Percentiles rank a stretch among this genome's conserved stretches.
phyloP scores from a whole-genome alignment of 2,797 vertebrate genomes.

The Acestrorhynchus altus region DNA sequence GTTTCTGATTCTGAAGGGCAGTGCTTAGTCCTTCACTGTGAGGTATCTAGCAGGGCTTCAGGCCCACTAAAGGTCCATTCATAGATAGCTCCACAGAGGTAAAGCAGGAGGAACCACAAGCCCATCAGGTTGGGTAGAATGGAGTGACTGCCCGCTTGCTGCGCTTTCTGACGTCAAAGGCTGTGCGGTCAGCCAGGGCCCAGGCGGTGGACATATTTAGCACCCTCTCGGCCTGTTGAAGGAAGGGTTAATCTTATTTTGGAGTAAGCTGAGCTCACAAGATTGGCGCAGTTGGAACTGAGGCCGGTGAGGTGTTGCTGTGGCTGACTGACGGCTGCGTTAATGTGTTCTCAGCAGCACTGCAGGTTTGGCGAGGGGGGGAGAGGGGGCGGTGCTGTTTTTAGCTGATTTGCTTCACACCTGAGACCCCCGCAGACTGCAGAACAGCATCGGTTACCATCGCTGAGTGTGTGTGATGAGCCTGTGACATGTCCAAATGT shows the following conservation, averaged over 20 bases:
- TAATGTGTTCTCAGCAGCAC: slow-evolving; percentile 18
- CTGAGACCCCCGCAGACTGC: slow-evolving; percentile 19
- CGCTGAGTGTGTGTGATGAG: slow-evolving; percentile 1
- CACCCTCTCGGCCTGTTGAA: slow-evolving; percentile 27
- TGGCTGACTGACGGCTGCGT: slow-evolving; percentile 27
- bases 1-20: too few relatives aligned
- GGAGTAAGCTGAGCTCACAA: slow-evolving; percentile 48
- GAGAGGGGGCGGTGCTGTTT: background rate
- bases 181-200: slow-evolving; percentile 24
- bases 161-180: slow-evolving; percentile 53
- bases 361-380: background rate
- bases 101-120: slow-evolving; percentile 36
- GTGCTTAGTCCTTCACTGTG: background rate
- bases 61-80: background rate
- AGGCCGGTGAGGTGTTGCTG: background rate
- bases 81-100: slow-evolving; percentile 12
- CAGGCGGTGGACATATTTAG: slow-evolving; percentile 46
- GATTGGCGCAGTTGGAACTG: slow-evolving; percentile 45
- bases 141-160: slow-evolving; percentile 5
- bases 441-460: background rate
- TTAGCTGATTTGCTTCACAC: slow-evolving; percentile 14
- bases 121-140: slow-evolving; percentile 40
- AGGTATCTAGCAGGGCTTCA: background rate
- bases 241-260: slow-evolving; percentile 53
- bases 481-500: background rate